These are phyloP conservation scores for Macrosiphum euphorbiae DNA, from an alignment of 2,888 invertebrate species.

Conservation along the genomic window DNA sequence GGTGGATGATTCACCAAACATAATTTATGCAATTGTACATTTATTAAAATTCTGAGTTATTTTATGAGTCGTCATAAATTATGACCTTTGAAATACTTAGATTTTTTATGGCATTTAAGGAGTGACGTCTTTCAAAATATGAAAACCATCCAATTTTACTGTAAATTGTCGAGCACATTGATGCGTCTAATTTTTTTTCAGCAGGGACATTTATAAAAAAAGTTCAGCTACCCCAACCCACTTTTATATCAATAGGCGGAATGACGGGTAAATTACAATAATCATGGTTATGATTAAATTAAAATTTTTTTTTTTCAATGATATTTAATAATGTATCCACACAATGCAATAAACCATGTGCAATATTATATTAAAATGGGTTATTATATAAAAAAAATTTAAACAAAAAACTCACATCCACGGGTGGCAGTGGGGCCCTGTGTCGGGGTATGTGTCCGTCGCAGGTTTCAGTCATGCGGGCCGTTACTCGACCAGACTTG, in stretches of 20 bases:
- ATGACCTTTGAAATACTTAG: neutral
- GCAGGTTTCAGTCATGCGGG: slow-evolving; percentile 61
- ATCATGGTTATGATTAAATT: too few species aligned
- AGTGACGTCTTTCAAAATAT: neutral
- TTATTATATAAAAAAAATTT: neutral
- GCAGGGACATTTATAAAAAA: too few species aligned
- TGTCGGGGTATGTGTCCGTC: slow-evolving; percentile 47
- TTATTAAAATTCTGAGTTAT: neutral
- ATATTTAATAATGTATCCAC: neutral
- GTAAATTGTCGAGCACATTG: neutral
- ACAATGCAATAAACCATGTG: neutral
- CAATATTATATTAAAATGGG: neutral
- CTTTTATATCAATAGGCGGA: too few species aligned
- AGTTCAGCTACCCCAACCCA: too few species aligned
- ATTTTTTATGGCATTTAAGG: neutral
- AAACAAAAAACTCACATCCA: slow-evolving; percentile 36
- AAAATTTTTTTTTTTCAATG: neutral
- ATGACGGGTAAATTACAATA: too few species aligned
- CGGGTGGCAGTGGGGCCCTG: slow-evolving; percentile 46
- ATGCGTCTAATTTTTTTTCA: neutral
- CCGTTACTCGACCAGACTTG: slow-evolving; percentile 49
- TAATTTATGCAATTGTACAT: neutral
- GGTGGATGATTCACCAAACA: too few species aligned
- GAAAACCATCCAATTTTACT: neutral
- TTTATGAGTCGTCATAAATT: neutral